phyloP scores from a whole-genome alignment of 2,888 invertebrate species.

The Drosophila paramelanica region DNA sequence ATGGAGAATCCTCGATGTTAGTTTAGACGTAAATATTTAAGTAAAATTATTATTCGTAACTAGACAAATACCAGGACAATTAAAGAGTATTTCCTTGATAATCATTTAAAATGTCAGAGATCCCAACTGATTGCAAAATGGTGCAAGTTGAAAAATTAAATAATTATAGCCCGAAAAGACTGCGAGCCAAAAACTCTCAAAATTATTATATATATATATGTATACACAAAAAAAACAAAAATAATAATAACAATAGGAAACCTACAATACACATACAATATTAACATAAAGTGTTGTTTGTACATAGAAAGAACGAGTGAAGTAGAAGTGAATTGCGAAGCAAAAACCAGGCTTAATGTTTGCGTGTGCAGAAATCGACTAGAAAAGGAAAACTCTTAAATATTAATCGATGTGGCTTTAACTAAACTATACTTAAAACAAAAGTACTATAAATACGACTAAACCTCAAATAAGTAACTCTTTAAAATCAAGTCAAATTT shows the following conservation, averaged over 20 bases:
- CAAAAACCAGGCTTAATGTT: conserved; percentile 62
- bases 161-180: conserved; percentile 80
- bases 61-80: conserved; percentile 68
- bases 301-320: conserved; percentile 23
- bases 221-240: conserved; percentile 33
- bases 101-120: conserved; percentile 67
- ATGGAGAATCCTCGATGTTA: conserved; percentile 39
- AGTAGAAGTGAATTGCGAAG: conserved; percentile 22
- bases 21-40: conserved; percentile 25
- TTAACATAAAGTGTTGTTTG: conserved; percentile 19
- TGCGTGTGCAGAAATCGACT: conserved; percentile 42
- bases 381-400: conserved; percentile 46
- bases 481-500: conserved; percentile 69
- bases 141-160: conserved; percentile 48
- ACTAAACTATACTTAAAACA: conserved; percentile 53
- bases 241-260: conserved; percentile 14
- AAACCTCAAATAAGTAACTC: conserved; percentile 52
- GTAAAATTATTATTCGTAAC: conserved; percentile 43
- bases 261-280: conserved; percentile 32
- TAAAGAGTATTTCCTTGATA: conserved; percentile 69
- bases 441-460: conserved; percentile 32
- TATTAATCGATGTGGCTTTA: conserved; percentile 78
- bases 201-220: conserved; percentile 64
- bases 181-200: conserved; percentile 81
- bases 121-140: conserved; percentile 44